These are phyloP conservation scores for Aramus guarauna DNA, from an alignment of 2,113 vertebrate genomes.

Conservation along the genomic window DNA sequence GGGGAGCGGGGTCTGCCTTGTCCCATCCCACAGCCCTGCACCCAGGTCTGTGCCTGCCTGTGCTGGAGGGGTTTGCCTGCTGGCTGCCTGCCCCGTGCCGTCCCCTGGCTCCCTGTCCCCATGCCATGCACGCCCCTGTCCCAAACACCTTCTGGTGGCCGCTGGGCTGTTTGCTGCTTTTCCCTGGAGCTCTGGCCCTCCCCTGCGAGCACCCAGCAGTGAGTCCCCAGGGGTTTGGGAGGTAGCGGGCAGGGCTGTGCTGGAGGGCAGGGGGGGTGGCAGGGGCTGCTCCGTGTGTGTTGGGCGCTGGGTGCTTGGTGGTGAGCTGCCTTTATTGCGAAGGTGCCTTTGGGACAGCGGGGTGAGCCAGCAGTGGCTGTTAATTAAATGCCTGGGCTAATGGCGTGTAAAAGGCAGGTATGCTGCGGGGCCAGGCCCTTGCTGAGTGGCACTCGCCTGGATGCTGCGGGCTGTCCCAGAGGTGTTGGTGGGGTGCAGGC, in stretches of 20 bases:
- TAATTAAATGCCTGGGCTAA: not conserved
- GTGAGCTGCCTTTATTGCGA: not conserved
- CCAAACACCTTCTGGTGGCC: fast-evolving
- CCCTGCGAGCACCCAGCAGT: not conserved
- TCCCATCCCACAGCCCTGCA: not conserved
- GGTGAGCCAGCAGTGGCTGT: not conserved
- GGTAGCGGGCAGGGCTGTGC: not conserved
- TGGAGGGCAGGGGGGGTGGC: not conserved
- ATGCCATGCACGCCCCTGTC: fast-evolving
- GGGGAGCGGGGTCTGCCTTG: not conserved
- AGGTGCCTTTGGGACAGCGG: not conserved
- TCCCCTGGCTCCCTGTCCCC: fast-evolving
- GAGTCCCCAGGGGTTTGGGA: not conserved
- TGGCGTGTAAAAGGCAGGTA: fast-evolving
- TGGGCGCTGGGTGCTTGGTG: not conserved
- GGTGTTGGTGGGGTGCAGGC: fast-evolving
- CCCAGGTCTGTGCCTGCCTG: not conserved
- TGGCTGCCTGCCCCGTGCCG: fast-evolving
- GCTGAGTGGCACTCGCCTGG: not conserved
- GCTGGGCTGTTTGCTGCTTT: not conserved
- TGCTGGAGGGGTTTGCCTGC: not conserved
- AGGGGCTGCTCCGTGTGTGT: not conserved
- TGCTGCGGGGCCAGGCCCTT: not conserved
- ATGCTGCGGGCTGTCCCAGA: fast-evolving
- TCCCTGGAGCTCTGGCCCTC: not conserved